Conservation (phyloP, 64 coral and sea anemone species). For the Astreopora myriophthalma region DNA sequence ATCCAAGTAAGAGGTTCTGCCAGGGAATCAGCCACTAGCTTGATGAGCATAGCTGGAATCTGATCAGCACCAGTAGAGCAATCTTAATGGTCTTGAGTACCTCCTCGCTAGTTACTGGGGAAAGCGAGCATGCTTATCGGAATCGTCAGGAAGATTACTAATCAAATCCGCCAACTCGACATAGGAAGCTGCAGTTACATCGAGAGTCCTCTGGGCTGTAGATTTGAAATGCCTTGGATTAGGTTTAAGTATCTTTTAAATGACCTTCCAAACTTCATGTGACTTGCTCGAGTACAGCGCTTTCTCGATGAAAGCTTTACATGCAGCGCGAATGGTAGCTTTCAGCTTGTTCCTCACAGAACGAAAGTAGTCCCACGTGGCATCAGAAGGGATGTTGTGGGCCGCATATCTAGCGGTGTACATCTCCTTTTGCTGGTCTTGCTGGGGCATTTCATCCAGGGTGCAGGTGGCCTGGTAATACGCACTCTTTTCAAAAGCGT, state of each 20-base stretch:
- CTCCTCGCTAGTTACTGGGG: too few relatives aligned
- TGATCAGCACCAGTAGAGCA: too few relatives aligned
- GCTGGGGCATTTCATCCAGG: conserved; percentile 18
- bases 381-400: conserved; percentile 15
- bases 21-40: too few relatives aligned
- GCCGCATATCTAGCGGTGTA: conserved; percentile 53
- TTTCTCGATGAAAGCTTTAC: too few relatives aligned
- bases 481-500: conserved; percentile 16
- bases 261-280: conserved; percentile 53
- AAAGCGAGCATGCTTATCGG: too few relatives aligned
- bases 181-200: too few relatives aligned
- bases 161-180: conserved; percentile 20
- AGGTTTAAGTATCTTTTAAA: conserved; percentile 48
- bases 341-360: conserved; percentile 59
- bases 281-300: too few relatives aligned
- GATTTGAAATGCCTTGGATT: conserved; percentile 30
- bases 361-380: conserved; percentile 39
- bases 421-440: not conserved
- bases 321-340: conserved; percentile 31
- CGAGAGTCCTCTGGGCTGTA: conserved; percentile 39
- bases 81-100: too few relatives aligned
- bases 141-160: conserved; percentile 21
- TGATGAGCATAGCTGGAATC: too few relatives aligned
- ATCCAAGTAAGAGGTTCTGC: too few relatives aligned
- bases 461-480: conserved; percentile 50